Conservation (phyloP, 2,888 invertebrate genomes). For the Eupithecia abbreviata region DNA sequence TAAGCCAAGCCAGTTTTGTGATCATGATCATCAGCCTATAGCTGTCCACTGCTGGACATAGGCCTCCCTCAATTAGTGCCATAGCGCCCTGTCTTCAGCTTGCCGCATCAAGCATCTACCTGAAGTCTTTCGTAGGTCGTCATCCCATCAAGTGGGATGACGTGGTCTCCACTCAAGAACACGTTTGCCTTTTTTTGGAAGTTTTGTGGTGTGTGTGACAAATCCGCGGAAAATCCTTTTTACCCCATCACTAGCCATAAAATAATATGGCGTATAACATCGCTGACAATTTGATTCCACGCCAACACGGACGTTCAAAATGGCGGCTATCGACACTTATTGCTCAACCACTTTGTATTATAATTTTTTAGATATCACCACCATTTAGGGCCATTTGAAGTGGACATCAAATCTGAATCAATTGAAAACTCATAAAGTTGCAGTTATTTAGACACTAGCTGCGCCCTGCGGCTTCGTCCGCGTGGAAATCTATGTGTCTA, state of each 20-base stretch:
- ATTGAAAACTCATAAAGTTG: background rate
- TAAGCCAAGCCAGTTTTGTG: no score
- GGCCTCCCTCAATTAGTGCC: no score
- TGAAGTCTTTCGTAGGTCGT: no score
- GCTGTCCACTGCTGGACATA: no score
- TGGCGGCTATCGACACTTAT: slow-evolving; percentile 15
- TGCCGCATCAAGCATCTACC: no score
- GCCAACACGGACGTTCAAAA: slow-evolving; percentile 9
- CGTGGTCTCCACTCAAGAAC: no score
- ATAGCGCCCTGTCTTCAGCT: no score
- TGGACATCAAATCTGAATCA: background rate
- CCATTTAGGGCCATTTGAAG: background rate
- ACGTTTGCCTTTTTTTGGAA: background rate
- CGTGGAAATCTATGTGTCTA: no score
- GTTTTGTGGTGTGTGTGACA: background rate
- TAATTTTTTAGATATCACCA: slow-evolving; percentile 6
- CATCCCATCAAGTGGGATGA: no score
- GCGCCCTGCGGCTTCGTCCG: no score
- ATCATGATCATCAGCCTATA: no score
- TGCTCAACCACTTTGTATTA: slow-evolving; percentile 22
- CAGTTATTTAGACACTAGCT: background rate
- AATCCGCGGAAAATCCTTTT: slow-evolving; percentile 4
- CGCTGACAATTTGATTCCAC: slow-evolving; percentile 12
- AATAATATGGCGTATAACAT: slow-evolving; percentile 13
- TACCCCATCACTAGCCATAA: slow-evolving; percentile 13